A percentile compares a stretch with the other conserved stretches of the same genome.
Evolutionary conservation across 2,113 vertebrate species (phyloP).

Genomic region (Pipa parva): DNA sequence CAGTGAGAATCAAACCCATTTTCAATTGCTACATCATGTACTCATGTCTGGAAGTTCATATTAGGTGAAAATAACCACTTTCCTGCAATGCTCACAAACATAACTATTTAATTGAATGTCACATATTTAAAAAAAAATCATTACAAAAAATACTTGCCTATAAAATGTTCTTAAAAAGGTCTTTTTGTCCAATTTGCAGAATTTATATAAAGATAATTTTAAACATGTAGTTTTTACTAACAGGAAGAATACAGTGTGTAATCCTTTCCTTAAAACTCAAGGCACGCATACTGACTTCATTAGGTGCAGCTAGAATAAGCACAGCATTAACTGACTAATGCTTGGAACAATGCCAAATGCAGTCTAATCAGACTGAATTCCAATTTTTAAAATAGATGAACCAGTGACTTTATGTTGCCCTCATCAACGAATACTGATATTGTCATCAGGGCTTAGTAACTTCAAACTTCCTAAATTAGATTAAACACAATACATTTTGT

Average conservation of each 20-base stretch:
- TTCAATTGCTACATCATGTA: too few species aligned
- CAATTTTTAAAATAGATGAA: conserved; percentile 58
- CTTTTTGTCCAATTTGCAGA: conserved; percentile 25
- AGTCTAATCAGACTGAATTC: conserved; percentile 53
- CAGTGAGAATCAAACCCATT: too few species aligned
- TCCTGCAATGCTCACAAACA: too few species aligned
- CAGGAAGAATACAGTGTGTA: conserved; percentile 41
- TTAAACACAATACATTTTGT: conserved; percentile 43
- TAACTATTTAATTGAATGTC: too few species aligned
- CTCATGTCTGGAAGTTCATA: too few species aligned
- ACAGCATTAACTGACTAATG: conserved; percentile 53
- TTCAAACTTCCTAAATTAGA: conserved; percentile 48
- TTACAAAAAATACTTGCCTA: not conserved
- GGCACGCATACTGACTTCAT: conserved; percentile 50
- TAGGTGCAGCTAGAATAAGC: conserved; percentile 51
- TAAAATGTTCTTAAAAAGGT: not conserved
- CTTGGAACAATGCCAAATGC: conserved; percentile 54
- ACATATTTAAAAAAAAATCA: too few species aligned
- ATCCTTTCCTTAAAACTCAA: conserved; percentile 46
- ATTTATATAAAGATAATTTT: conserved; percentile 34
- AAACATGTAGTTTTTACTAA: conserved; percentile 32
- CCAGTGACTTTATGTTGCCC: conserved; percentile 49
- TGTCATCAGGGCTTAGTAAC: conserved; percentile 56
- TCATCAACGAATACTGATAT: conserved; percentile 57
- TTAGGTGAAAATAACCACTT: too few species aligned